phyloP scores from a whole-genome alignment of 2,113 vertebrate genomes.

The Coregonus clupeaformis region DNA sequence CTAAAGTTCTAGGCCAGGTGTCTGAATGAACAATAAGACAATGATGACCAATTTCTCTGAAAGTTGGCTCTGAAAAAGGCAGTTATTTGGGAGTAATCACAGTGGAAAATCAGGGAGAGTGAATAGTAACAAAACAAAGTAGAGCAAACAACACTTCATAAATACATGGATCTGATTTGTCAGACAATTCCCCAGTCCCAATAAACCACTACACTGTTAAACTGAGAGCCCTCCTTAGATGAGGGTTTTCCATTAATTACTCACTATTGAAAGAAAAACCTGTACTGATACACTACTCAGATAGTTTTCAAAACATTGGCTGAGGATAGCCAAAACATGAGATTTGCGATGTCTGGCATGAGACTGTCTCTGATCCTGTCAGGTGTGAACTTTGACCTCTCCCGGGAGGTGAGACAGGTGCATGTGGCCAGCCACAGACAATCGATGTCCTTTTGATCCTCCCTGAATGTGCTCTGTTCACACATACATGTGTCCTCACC shows the following conservation, averaged over 20 bases:
- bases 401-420: not conserved
- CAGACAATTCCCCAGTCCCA: not conserved
- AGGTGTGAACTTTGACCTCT: too few relatives aligned
- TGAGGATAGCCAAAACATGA: not conserved
- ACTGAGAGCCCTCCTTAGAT: not conserved
- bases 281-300: not conserved
- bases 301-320: not conserved
- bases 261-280: not conserved
- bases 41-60: too few relatives aligned
- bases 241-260: not conserved
- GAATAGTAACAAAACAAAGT: not conserved
- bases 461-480: constrained; percentile 4
- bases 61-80: not conserved
- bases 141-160: not conserved
- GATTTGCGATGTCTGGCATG: not conserved
- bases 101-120: not conserved
- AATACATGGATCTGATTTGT: not conserved
- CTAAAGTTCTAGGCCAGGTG: too few relatives aligned
- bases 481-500: not conserved
- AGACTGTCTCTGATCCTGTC: too few relatives aligned
- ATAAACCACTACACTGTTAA: not conserved
- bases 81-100: not conserved
- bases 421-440: not conserved
- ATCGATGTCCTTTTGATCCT: not conserved
- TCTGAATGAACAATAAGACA: too few relatives aligned